A percentile compares a stretch with the other conserved stretches of the same genome.
Evolutionary conservation across 2,113 vertebrate genomes (phyloP).

Genomic region (Anguilla rostrata): DNA sequence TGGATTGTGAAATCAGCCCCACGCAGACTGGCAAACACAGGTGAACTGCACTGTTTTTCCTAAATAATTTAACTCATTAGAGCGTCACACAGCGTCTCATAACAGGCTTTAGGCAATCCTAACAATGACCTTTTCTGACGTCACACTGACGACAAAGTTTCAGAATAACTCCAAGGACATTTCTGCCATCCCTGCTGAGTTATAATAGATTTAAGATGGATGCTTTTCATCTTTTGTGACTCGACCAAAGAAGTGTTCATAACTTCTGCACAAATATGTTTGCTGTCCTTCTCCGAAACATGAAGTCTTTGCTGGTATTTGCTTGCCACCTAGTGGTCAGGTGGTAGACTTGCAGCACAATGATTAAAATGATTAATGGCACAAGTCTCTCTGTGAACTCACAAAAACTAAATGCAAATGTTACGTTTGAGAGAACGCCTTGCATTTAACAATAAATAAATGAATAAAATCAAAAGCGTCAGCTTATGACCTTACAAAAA

Average conservation of each 20-base stretch:
- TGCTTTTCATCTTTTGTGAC: background rate
- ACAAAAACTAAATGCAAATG: background rate
- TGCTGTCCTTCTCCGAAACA: background rate
- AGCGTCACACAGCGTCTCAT: background rate
- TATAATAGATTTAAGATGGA: background rate
- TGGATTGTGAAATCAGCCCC: constrained; percentile 7
- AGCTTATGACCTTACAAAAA: too few relatives aligned
- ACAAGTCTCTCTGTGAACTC: background rate
- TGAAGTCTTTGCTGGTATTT: background rate
- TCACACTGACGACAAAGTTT: background rate
- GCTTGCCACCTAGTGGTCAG: background rate
- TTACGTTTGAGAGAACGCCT: background rate
- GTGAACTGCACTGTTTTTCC: background rate
- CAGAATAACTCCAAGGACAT: background rate
- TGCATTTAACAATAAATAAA: too few relatives aligned
- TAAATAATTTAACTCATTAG: background rate
- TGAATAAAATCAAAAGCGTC: too few relatives aligned
- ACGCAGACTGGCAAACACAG: constrained; percentile 6
- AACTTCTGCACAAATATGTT: background rate
- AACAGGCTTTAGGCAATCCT: background rate
- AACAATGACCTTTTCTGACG: background rate
- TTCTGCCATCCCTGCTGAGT: background rate
- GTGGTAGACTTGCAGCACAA: background rate
- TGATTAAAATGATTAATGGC: background rate
- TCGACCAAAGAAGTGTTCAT: background rate